Evolutionary conservation across 2,888 invertebrate species (phyloP).

Genomic region (Hydraecia micacea): DNA sequence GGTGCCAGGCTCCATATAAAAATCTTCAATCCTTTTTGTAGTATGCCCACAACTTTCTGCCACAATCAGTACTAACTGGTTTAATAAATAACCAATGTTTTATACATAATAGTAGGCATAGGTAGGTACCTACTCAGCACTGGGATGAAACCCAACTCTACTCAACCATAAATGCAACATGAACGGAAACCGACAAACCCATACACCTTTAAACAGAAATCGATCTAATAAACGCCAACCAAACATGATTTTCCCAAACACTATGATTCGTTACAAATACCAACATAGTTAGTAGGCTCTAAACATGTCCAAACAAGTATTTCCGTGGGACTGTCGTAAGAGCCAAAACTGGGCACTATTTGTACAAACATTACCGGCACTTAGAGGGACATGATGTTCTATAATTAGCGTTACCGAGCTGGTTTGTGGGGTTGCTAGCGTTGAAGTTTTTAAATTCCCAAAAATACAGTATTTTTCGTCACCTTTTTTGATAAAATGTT

Average conservation of each 20-base stretch:
- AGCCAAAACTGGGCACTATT: conserved; percentile 70
- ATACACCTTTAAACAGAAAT: conserved; percentile 14
- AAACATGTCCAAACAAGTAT: conserved; percentile 78
- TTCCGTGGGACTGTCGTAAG: conserved; percentile 83
- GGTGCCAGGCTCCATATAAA: no score
- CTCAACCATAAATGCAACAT: background rate
- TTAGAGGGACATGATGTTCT: conserved; percentile 79
- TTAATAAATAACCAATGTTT: background rate
- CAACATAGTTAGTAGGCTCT: conserved; percentile 69
- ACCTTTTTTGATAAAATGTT: background rate
- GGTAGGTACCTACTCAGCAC: background rate
- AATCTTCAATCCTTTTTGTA: no score
- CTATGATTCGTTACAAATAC: conserved; percentile 70
- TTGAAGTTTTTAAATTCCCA: background rate
- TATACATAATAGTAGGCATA: no score
- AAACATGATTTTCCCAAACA: conserved; percentile 59
- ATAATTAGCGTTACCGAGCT: conserved; percentile 72
- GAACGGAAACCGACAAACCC: background rate
- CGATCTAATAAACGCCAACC: conserved; percentile 60
- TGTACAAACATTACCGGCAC: conserved; percentile 77
- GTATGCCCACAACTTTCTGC: no score
- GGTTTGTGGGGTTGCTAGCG: conserved; percentile 54
- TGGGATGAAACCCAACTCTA: background rate
- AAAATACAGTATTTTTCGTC: background rate
- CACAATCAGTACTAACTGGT: background rate